phyloP scores from a whole-genome alignment of 2,113 vertebrate species.

The Entosphenus tridentatus region DNA sequence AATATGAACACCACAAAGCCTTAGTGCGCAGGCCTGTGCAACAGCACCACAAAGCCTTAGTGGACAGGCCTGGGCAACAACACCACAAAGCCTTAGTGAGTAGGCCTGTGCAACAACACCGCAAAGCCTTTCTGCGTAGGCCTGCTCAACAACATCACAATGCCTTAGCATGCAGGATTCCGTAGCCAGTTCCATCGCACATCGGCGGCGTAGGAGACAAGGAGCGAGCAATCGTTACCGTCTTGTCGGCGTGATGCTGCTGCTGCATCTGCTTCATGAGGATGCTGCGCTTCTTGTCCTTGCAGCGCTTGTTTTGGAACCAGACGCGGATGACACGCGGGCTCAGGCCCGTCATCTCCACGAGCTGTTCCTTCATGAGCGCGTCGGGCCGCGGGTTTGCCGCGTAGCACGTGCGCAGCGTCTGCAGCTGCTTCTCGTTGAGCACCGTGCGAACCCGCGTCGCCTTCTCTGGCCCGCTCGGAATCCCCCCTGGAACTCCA shows the following conservation, averaged over 20 bases:
- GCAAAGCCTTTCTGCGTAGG: not conserved
- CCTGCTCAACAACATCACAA: not conserved
- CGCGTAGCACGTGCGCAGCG: constrained; percentile 87
- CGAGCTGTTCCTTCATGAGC: constrained; percentile 98
- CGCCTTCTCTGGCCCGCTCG: constrained; percentile 42
- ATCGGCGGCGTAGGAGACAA: not conserved
- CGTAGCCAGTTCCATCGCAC: not conserved
- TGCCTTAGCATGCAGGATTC: not conserved
- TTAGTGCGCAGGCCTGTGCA: constrained; percentile 6
- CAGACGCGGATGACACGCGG: constrained; percentile 89
- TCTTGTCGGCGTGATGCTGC: constrained; percentile 90
- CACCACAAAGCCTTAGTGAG: not conserved
- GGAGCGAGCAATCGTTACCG: constrained; percentile 31
- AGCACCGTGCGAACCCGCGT: constrained; percentile 87
- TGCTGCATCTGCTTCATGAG: constrained; percentile 96
- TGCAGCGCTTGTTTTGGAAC: constrained; percentile 99
- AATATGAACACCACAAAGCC: too few species aligned
- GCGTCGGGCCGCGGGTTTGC: constrained; percentile 90
- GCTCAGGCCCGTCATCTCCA: constrained; percentile 96
- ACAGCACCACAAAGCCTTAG: constrained; percentile 14
- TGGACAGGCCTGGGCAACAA: not conserved
- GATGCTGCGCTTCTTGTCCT: constrained; percentile 85
- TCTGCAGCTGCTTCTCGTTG: constrained; percentile 97
- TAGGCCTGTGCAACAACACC: too few species aligned
- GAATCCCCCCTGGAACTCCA: too few species aligned